Evolutionary conservation across 2,797 vertebrate species (phyloP).

Genomic region (Chromis chromis): DNA sequence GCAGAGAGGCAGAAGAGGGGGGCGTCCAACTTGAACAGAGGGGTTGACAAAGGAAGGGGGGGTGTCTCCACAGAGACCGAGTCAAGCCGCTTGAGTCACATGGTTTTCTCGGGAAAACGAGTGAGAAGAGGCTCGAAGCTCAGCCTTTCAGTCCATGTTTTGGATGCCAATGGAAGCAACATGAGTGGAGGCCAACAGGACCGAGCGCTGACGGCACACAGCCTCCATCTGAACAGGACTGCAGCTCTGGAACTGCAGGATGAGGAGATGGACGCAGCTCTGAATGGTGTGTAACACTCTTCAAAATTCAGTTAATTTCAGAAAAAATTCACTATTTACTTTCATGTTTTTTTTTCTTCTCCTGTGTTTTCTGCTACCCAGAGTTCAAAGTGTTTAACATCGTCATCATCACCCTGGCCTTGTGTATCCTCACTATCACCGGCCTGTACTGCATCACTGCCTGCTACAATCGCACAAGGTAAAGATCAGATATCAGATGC

Average conservation of each 20-base stretch:
- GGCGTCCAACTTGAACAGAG: constrained; percentile 51
- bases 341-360: rapidly evolving
- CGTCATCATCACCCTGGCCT: constrained; percentile 70
- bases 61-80: constrained; percentile 77
- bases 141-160: constrained; percentile 50
- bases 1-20: constrained; percentile 30
- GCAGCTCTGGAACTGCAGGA: constrained; percentile 43
- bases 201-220: constrained; percentile 26
- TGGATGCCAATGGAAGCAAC: constrained; percentile 62
- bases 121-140: constrained; percentile 32
- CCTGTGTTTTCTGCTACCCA: constrained; percentile 49
- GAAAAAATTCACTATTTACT: not conserved
- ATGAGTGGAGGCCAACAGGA: constrained; percentile 69
- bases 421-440: constrained; percentile 73
- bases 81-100: constrained; percentile 71
- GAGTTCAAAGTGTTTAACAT: constrained; percentile 80
- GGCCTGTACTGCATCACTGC: constrained; percentile 73
- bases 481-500: constrained; percentile 4
- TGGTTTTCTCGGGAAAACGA: constrained; percentile 68
- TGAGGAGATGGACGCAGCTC: constrained; percentile 41
- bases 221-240: constrained; percentile 66
- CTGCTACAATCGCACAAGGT: constrained; percentile 81
- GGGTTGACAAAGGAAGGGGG: constrained; percentile 59
- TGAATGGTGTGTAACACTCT: constrained; percentile 71
- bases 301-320: not conserved